Conservation (phyloP, 2,797 vertebrate species). For the Prionace glauca region DNA sequence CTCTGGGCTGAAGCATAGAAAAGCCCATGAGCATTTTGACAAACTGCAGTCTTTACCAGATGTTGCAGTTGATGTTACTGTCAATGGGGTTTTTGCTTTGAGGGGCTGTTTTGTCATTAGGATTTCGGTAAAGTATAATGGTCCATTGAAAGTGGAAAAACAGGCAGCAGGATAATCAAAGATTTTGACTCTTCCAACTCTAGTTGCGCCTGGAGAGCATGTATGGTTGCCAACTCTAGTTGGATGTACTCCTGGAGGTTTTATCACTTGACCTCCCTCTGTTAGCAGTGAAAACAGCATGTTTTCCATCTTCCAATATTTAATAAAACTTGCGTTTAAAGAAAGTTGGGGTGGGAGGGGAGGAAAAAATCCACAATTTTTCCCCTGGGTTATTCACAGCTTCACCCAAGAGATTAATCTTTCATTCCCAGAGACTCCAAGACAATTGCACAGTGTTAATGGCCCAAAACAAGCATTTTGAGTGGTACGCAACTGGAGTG, state of each 20-base stretch:
- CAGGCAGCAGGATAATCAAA: not conserved
- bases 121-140: not conserved
- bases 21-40: not conserved
- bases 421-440: not conserved
- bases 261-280: not conserved
- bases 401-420: not conserved
- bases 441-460: not conserved
- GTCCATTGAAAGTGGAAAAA: not conserved
- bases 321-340: not conserved
- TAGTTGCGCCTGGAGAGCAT: not conserved
- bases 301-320: not conserved
- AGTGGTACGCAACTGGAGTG: not conserved
- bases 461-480: not conserved
- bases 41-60: not conserved
- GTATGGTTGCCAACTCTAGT: not conserved
- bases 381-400: not conserved
- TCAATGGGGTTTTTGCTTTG: not conserved
- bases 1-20: not conserved
- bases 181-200: not conserved
- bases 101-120: slow-evolving; percentile 17
- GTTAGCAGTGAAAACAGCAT: not conserved
- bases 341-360: too few species aligned
- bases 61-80: not conserved
- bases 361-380: not conserved
- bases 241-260: not conserved